Conservation (phyloP, 1,140 invertebrate genomes). For the Oryctes rhinoceros region DNA sequence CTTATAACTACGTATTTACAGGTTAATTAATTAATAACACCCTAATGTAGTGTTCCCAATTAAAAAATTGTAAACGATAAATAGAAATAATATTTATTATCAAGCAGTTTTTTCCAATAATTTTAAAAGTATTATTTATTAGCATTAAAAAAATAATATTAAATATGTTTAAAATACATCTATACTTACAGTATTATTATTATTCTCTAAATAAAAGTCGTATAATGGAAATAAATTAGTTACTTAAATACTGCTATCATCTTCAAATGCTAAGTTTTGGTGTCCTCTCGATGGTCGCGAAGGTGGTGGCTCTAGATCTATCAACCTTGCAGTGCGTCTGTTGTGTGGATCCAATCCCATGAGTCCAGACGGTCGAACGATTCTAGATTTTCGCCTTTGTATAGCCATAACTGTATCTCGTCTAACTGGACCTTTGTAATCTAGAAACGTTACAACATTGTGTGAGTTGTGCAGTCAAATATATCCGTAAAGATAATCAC, state of each 20-base stretch:
- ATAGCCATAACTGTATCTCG: constrained; percentile 12
- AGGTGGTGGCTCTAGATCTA: neutral
- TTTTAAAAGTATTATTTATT: no score
- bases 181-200: no score
- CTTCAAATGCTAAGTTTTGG: neutral
- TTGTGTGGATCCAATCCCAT: neutral
- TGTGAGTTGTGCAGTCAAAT: neutral
- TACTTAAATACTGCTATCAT: constrained; percentile 16
- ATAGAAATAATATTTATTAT: no score
- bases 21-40: no score
- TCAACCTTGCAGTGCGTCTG: neutral
- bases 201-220: no score
- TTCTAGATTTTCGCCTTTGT: constrained; percentile 10
- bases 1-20: no score
- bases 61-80: no score
- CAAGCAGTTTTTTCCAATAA: no score
- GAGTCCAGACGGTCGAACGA: neutral
- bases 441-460: neutral
- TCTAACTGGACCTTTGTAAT: constrained; percentile 8
- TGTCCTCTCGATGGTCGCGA: neutral
- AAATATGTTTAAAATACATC: no score
- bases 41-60: no score
- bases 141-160: no score
- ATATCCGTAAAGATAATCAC: neutral
- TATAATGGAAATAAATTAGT: neutral